Conservation (phyloP, 2,888 invertebrate species). For the Pomacea canaliculata region DNA sequence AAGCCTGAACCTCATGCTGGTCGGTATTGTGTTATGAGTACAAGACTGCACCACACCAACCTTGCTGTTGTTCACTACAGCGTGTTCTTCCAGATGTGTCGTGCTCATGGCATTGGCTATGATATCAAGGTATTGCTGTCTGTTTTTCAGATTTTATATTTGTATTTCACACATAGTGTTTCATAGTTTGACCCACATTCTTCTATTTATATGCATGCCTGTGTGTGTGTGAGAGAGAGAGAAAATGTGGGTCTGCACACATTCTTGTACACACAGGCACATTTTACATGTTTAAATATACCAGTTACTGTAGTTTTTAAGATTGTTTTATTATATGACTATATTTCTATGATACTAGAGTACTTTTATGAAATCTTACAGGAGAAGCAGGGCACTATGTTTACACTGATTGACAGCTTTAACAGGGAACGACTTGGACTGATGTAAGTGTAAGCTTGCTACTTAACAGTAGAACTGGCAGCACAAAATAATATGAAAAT, state of each 20-base stretch:
- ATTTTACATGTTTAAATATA: background rate
- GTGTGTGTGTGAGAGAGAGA: background rate
- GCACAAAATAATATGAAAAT: too few relatives aligned
- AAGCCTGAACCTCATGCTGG: constrained; percentile 51
- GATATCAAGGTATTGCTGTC: constrained; percentile 65
- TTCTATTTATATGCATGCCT: background rate
- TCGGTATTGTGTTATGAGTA: constrained; percentile 67
- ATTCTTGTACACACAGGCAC: background rate
- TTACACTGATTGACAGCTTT: constrained; percentile 67
- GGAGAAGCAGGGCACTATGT: constrained; percentile 69
- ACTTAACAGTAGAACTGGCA: too few relatives aligned
- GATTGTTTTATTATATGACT: too few relatives aligned
- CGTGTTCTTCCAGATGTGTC: constrained; percentile 71
- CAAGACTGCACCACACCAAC: constrained; percentile 67
- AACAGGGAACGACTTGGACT: constrained; percentile 68
- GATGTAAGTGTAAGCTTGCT: constrained; percentile 61
- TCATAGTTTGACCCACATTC: background rate
- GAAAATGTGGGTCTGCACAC: too few relatives aligned
- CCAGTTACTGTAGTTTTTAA: too few relatives aligned
- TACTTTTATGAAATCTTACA: constrained; percentile 36
- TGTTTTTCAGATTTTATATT: background rate
- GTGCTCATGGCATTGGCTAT: constrained; percentile 70
- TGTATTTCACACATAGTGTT: background rate
- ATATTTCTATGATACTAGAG: background rate
- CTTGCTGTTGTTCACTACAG: constrained; percentile 70